These are phyloP conservation scores for Penaeus vannamei DNA, from an alignment of 1,140 invertebrate species.

Conservation along the genomic window DNA sequence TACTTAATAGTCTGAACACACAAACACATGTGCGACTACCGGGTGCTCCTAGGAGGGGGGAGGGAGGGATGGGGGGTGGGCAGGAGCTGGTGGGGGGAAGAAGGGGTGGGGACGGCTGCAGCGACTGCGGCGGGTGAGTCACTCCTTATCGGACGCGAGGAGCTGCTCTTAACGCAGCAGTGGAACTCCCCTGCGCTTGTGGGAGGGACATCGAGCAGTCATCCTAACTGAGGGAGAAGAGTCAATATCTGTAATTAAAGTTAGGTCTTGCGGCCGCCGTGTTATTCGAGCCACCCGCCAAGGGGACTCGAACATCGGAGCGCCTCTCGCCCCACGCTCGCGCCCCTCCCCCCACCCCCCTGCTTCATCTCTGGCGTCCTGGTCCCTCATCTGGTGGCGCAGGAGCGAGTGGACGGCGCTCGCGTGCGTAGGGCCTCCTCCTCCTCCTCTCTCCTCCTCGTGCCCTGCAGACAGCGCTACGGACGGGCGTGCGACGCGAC, in stretches of 20 bases:
- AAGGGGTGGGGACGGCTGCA: neutral
- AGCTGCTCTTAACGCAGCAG: too few relatives aligned
- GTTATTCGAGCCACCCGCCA: slow-evolving; percentile 14
- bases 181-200: neutral
- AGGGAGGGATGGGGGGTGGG: neutral
- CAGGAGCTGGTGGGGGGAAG: neutral
- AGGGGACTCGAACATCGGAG: neutral
- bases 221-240: slow-evolving; percentile 14
- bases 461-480: too few relatives aligned
- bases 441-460: too few relatives aligned
- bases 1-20: too few relatives aligned
- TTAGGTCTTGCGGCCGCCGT: neutral
- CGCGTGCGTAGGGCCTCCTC: too few relatives aligned
- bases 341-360: neutral
- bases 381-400: too few relatives aligned
- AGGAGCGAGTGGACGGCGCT: too few relatives aligned
- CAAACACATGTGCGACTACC: neutral
- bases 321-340: neutral
- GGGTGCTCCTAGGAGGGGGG: neutral
- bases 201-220: slow-evolving; percentile 12
- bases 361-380: neutral
- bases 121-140: too few relatives aligned
- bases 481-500: too few relatives aligned
- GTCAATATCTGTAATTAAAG: slow-evolving; percentile 46
- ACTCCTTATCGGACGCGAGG: too few relatives aligned